Percentiles rank a stretch among this genome's conserved stretches.
phyloP scores from a whole-genome alignment of 92 coral and sea anemone genomes.

The Epizoanthus stellaris region DNA sequence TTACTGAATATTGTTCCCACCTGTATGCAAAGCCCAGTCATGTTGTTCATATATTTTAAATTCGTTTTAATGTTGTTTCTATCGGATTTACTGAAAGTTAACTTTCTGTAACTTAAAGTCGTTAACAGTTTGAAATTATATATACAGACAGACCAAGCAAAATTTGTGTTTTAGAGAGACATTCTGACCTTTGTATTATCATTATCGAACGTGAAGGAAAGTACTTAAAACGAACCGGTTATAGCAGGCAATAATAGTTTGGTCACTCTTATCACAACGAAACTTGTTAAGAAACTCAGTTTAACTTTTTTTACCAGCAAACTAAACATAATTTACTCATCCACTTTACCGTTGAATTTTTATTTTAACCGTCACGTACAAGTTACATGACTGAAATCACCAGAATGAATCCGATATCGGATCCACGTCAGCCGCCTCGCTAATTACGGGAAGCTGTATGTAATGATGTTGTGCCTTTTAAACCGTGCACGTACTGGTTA shows the following conservation, averaged over 20 bases:
- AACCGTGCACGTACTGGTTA: constrained; percentile 4
- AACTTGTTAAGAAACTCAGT: constrained; percentile 8
- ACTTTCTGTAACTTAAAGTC: no score
- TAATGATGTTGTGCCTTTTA: no score
- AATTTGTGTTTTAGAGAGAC: no score
- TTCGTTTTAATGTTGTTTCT: constrained; percentile 3
- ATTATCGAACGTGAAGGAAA: no score
- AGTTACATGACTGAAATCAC: constrained; percentile 13
- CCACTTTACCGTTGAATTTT: constrained; percentile 10
- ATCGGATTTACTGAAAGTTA: no score
- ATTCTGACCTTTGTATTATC: background rate
- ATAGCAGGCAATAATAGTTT: no score
- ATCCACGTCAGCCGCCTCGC: constrained; percentile 18
- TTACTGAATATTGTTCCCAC: constrained; percentile 15
- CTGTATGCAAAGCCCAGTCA: constrained; percentile 17
- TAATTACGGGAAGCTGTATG: background rate
- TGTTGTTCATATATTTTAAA: constrained; percentile 3
- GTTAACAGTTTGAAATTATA: no score
- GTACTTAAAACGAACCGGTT: no score
- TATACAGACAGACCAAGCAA: no score
- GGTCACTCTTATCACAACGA: background rate
- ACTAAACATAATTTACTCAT: constrained; percentile 3
- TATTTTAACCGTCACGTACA: constrained; percentile 11
- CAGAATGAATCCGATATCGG: constrained; percentile 18
- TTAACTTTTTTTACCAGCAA: constrained; percentile 11